Evolutionary conservation across 30 jellyfish, hydroid and myxozoan species (phyloP).

Genomic region (Aurelia sp.): DNA sequence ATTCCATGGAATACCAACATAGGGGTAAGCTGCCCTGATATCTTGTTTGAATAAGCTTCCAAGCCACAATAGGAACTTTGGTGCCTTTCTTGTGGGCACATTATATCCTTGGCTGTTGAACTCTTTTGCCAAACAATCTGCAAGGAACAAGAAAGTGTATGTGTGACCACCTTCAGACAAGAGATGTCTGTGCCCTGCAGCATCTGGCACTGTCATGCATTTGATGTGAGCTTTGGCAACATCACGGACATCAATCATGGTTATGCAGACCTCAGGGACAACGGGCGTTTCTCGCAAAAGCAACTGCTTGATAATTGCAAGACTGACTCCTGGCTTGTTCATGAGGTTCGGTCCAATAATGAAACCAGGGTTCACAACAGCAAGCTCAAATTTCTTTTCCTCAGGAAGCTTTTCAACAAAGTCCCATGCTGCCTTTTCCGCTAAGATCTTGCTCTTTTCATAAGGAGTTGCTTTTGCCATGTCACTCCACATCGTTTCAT

Average conservation of each 20-base stretch:
- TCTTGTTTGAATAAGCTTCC: slow-evolving; percentile 43
- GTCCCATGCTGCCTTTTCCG: slow-evolving; percentile 71
- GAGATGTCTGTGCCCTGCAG: slow-evolving; percentile 59
- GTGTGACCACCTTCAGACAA: slow-evolving; percentile 17
- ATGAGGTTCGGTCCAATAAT: slow-evolving; percentile 50
- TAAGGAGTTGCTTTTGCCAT: slow-evolving; percentile 16
- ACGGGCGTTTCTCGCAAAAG: slow-evolving; percentile 26
- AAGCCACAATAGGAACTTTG: slow-evolving; percentile 50
- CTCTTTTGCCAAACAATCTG: slow-evolving; percentile 38
- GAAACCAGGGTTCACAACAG: slow-evolving; percentile 44
- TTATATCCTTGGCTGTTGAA: slow-evolving; percentile 46
- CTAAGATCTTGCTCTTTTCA: slow-evolving; percentile 41
- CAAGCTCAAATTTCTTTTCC: slow-evolving; percentile 39
- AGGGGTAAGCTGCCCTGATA: slow-evolving; percentile 22
- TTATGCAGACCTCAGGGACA: slow-evolving; percentile 34
- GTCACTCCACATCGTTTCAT: slow-evolving; percentile 49
- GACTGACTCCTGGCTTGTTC: slow-evolving; percentile 25
- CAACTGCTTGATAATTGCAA: slow-evolving; percentile 8
- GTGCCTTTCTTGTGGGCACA: slow-evolving; percentile 50
- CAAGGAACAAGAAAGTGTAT: slow-evolving; percentile 8
- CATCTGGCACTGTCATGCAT: slow-evolving; percentile 52
- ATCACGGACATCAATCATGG: slow-evolving; percentile 49
- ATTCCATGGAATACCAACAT: slow-evolving; percentile 14
- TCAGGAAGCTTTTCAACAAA: slow-evolving; percentile 47
- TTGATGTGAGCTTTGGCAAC: slow-evolving; percentile 58